A percentile compares a stretch with the other conserved stretches of the same genome.
Conservation (phyloP, 1,140 invertebrate genomes). For the Drosophila asahinai region DNA sequence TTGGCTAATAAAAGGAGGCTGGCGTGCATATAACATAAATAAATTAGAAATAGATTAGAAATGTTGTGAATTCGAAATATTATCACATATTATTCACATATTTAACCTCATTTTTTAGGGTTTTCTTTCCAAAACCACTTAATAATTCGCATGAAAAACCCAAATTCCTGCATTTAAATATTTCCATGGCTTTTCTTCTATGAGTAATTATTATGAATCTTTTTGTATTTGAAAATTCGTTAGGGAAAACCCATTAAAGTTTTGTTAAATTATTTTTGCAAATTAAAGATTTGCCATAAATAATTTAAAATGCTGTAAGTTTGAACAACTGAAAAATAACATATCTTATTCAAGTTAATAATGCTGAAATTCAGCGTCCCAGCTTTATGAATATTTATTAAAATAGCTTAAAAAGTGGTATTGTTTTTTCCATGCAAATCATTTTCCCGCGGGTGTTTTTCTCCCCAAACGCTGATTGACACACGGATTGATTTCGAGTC, state of each 20-base stretch:
- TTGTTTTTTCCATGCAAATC: not conserved
- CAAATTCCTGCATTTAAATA: not conserved
- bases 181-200: not conserved
- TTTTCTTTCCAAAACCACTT: not conserved
- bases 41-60: not conserved
- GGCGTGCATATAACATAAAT: too few species aligned
- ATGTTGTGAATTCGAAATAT: not conserved
- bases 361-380: too few species aligned
- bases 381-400: not conserved
- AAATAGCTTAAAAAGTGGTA: not conserved
- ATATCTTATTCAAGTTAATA: too few species aligned
- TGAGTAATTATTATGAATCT: too few species aligned
- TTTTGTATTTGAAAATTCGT: too few species aligned
- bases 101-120: too few species aligned
- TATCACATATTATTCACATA: not conserved
- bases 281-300: too few species aligned
- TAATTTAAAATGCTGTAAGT: too few species aligned
- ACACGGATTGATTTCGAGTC: slow-evolving; percentile 30
- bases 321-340: too few species aligned
- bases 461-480: slow-evolving; percentile 19
- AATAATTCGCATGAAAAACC: not conserved
- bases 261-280: too few species aligned
- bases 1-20: slow-evolving; percentile 29
- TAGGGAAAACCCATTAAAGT: too few species aligned
- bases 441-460: not conserved